phyloP scores from a whole-genome alignment of 2,113 vertebrate genomes.

The Rhombomys opimus region DNA sequence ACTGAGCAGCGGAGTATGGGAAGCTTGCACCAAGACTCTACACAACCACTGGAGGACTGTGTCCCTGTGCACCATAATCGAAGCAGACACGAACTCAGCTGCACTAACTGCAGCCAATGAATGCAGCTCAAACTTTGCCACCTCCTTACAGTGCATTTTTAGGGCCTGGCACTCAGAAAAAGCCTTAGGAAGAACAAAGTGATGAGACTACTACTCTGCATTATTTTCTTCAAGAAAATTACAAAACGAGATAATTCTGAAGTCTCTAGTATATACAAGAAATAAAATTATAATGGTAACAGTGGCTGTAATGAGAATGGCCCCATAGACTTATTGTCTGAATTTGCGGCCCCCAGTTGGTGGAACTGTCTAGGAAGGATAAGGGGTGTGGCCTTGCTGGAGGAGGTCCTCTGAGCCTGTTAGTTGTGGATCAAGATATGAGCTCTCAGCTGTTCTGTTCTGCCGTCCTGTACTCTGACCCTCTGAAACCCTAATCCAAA shows the following conservation, averaged over 20 bases:
- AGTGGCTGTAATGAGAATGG: not conserved
- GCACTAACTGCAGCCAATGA: not conserved
- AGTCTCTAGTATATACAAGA: constrained; percentile 10
- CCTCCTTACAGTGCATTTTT: not conserved
- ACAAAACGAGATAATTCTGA: not conserved
- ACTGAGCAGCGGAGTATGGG: not conserved
- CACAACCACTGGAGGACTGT: not conserved
- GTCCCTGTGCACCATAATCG: not conserved
- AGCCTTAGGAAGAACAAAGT: not conserved
- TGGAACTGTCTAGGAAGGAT: not conserved
- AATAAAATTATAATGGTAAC: not conserved
- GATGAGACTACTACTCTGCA: not conserved
- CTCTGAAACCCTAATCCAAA: not conserved
- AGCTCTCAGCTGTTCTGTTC: not conserved
- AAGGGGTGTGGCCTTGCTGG: not conserved
- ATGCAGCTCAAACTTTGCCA: not conserved
- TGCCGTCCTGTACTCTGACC: not conserved
- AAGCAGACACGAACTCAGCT: not conserved
- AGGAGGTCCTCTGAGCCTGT: too few relatives aligned
- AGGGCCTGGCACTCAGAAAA: not conserved
- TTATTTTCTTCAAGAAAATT: constrained; percentile 16
- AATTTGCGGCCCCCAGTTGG: not conserved
- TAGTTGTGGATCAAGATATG: not conserved
- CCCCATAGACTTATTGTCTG: not conserved
- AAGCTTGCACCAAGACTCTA: not conserved